Conservation (phyloP, 2,797 vertebrate species). For the Potorous gilbertii region DNA sequence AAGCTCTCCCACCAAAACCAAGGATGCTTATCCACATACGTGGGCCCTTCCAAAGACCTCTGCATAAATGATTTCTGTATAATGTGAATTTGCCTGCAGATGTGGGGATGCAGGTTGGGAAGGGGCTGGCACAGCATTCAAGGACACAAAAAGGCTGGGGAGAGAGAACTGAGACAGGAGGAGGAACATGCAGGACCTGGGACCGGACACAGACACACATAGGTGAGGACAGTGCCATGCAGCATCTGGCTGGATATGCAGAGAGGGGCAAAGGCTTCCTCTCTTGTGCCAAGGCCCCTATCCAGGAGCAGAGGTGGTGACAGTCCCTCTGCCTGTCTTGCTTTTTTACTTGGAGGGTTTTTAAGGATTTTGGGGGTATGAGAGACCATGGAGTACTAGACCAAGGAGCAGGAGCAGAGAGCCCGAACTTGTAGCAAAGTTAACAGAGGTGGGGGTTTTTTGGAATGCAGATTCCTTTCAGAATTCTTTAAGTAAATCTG, state of each 20-base stretch:
- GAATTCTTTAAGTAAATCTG: not conserved
- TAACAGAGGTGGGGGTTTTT: not conserved
- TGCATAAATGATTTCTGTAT: too few relatives aligned
- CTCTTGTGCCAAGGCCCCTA: not conserved
- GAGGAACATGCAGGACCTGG: too few relatives aligned
- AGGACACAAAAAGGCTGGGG: too few relatives aligned
- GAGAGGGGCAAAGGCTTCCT: not conserved
- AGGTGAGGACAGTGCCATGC: not conserved
- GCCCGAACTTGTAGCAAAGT: too few relatives aligned
- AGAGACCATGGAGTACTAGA: not conserved
- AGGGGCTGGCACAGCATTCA: too few relatives aligned
- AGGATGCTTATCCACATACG: not conserved
- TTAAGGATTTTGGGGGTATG: not conserved
- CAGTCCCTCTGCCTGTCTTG: not conserved
- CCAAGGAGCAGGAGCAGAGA: not conserved
- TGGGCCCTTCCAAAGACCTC: too few relatives aligned
- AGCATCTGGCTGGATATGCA: not conserved
- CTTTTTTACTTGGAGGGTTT: not conserved
- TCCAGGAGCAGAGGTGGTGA: not conserved
- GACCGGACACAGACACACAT: too few relatives aligned
- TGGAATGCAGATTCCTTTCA: not conserved
- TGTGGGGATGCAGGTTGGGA: too few relatives aligned
- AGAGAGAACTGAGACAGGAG: too few relatives aligned
- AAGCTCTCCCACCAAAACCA: not conserved
- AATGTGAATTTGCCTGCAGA: too few relatives aligned